Evolutionary conservation across 2,113 vertebrate species (phyloP), one percentile per base, ranked within the genome.

Genomic region (Blennius ocellaris): DNA sequence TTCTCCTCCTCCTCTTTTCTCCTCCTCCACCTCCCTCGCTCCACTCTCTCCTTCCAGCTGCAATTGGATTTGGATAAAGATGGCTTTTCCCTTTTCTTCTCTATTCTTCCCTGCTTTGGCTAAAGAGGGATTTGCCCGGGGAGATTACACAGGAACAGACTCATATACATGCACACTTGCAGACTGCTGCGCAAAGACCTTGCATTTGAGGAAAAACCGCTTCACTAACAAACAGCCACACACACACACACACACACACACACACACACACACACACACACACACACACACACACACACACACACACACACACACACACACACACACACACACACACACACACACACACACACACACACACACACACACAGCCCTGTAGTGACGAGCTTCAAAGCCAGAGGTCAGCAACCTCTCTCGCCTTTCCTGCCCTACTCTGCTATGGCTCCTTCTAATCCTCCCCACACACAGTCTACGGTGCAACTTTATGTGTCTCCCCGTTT

Each of bases 61-160:
- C 92, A 94, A 92, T 94, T 94, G 93, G 92, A 94, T 93, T 94
- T 93, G 92, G 91, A 93, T 94, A 92, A 94, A 93, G 91, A 94
- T 91, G 92, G 91, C 90, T 93, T 92, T 94, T 83, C 89, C 89
- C 89, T 85, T 93, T 93, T 91, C 86, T 93, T 89, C 89, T 92
- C 88, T 87, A 90, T 93, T 93, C 91, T 93, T 92, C 85, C 82
- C 83, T 87, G 66, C 78, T 92, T 93, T 92, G 90, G 89, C 87
- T 93, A 92, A 93, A 93, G 88, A 92, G 79, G 87, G 91, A 92
- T 93, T 93, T 94, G 90, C 92, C 91, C 5, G 77, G 81, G 89
- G 92, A 93, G 90, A 93, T 93, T 91, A 93, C 85, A 85, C 86
- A 80, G 86, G 86, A 58, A 79, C 73, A 78, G 55, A 61, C 59